phyloP scores from a whole-genome alignment of 2,113 vertebrate genomes.

The Tragelaphus strepsiceros region DNA sequence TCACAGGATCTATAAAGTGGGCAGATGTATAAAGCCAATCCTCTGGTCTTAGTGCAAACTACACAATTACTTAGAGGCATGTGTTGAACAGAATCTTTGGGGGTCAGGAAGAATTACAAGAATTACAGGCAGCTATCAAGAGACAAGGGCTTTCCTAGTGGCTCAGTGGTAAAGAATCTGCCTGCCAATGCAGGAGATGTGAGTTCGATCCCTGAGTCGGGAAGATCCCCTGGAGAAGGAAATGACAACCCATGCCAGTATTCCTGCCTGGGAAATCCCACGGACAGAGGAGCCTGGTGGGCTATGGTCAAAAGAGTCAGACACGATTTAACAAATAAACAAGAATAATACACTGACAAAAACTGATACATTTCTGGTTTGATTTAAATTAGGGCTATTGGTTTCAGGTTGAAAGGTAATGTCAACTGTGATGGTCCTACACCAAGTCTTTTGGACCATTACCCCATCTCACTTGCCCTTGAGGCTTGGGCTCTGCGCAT shows the following conservation, averaged over 20 bases:
- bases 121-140: background rate
- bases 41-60: background rate
- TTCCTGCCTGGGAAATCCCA: background rate
- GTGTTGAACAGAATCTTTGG: background rate
- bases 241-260: background rate
- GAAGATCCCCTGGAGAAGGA: background rate
- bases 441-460: background rate
- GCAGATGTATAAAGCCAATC: background rate
- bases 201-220: background rate
- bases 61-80: background rate
- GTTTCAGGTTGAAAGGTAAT: background rate
- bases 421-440: background rate
- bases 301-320: background rate
- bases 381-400: background rate
- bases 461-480: background rate
- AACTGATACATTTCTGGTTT: background rate
- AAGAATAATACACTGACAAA: background rate
- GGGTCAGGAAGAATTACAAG: background rate
- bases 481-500: background rate
- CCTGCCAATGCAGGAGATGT: background rate
- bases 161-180: background rate
- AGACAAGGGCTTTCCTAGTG: too few species aligned
- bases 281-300: background rate
- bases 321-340: background rate
- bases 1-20: background rate